phyloP scores from a whole-genome alignment of 2,888 invertebrate genomes.

The Malthinus flaveolus region DNA sequence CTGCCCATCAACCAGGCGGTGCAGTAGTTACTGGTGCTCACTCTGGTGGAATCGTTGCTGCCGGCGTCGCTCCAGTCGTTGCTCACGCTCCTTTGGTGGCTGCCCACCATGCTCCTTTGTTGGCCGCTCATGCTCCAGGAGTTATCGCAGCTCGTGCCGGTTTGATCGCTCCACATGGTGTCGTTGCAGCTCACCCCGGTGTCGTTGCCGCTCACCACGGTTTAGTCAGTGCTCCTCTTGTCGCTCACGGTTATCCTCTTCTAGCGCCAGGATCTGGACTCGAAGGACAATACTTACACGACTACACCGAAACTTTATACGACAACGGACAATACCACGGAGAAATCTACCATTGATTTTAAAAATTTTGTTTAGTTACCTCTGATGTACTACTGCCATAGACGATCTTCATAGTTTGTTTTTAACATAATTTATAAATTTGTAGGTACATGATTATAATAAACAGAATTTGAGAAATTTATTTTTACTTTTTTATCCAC shows the following conservation, averaged over 20 bases:
- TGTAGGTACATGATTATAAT: slow-evolving; percentile 3
- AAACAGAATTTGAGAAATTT: neutral
- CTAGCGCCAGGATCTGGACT: slow-evolving; percentile 37
- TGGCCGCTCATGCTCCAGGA: neutral
- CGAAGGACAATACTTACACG: slow-evolving; percentile 41
- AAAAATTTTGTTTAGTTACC: slow-evolving; percentile 1
- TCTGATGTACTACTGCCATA: slow-evolving; percentile 1
- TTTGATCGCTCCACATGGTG: no score
- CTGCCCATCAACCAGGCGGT: slow-evolving; percentile 36
- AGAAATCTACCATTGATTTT: slow-evolving; percentile 31
- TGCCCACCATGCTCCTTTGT: slow-evolving; percentile 14
- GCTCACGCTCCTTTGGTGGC: slow-evolving; percentile 5
- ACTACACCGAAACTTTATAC: slow-evolving; percentile 42
- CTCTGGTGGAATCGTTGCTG: slow-evolving; percentile 33
- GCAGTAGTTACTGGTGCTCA: slow-evolving; percentile 34
- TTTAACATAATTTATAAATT: neutral
- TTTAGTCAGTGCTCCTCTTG: slow-evolving; percentile 1
- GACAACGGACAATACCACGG: slow-evolving; percentile 47
- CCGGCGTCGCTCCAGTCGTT: slow-evolving; percentile 6
- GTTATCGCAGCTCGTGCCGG: no score
- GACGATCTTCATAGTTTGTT: neutral
- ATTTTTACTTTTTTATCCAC: neutral
- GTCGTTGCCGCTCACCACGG: slow-evolving; percentile 6
- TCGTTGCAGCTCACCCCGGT: slow-evolving; percentile 1
- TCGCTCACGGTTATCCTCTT: slow-evolving; percentile 31